Base-by-base conservation (phyloP, 1,140 invertebrate species). In the Augochlora pura region DNA sequence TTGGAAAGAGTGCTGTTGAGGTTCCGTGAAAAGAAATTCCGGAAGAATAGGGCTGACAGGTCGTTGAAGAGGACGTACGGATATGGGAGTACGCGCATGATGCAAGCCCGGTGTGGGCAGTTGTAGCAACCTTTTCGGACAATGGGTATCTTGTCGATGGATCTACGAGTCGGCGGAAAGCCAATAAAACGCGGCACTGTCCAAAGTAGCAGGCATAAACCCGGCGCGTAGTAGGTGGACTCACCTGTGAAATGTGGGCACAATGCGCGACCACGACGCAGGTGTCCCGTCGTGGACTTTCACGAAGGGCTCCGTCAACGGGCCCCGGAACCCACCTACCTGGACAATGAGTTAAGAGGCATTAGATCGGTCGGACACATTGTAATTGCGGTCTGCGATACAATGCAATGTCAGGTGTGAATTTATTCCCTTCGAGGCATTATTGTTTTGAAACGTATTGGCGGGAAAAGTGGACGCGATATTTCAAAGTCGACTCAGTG, bases 211-310 rank as follows among this genome's bases (percentile, higher is more conserved):
- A 46, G 4, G 77, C 60, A 71, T 66, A 79, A 73, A 57, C 63
- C 62, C 39, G 67, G 59, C 70, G 63, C 27, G 60, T 18, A 59
- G 69, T 73, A 79, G 77, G 60, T 74, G 77, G 63, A 79, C 49
- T 79, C 77, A 79, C 77, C 77, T 79, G 77, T 79, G n/a, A 79
- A 73, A 73, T 79, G 70, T 73, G 46, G 77, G 38, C 63, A 79
- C 77, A 79, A 79, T 79, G 77, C 70, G 9, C 62, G 70, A 23
- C 39, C 70, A 73, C 62, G 70, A 74, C 70, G 73, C 62, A 65
- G 67, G 69, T 79, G 67, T 73, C 77, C 54, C 77, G 23, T 25
- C 49, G 63, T 59, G 70, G 65, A 73, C 65, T 59, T 79, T 25
- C 62, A 10, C 57, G 23, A 64, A 46, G 59, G 49, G 60, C 18